Evolutionary conservation across 2,888 invertebrate genomes (phyloP), one percentile per base, ranked within the genome.

Genomic region (Dryococelus australis): DNA sequence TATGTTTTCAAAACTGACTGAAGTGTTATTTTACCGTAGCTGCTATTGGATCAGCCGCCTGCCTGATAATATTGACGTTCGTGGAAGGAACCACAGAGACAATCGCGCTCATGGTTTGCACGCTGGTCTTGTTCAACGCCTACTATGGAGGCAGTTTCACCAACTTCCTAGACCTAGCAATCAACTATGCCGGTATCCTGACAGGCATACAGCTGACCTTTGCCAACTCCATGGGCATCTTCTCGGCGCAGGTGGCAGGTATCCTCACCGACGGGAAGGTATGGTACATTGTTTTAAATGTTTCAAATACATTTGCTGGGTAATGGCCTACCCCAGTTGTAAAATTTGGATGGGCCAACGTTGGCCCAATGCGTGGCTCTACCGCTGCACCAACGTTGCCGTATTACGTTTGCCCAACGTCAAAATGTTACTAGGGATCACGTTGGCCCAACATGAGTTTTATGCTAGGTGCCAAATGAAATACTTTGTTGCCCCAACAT

Each of bases 121-220:
- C 16, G 13, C 65, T 65, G 65, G n/a, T 65, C 24, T n/a, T 65
- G 65, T 65, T 65, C 65, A 65, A 65, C 65, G 65, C 81, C 26
- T 85, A 85, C 43, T 85, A 85, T 65, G 87, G 87, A 27, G 92
- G 91, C n/a, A 91, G 90, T 88, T 90, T 90, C 24, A 89, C 91
- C 85, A 91, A 91, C 88, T 91, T 91, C 87, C 90, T 92, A 24
- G 92, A 92, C 86, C 91, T 92, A 86, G 91, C 92, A 0, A 90
- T 91, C 12, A 91, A 92, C 87, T 91, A 90, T 89, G 91, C 92
- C n/a, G 92, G 91, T 0, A 90, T 90, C 28, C 88, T 92, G 13
- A 91, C 91, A 90, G 92, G 92, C 28, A 90, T 92, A 27, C 91
- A 91, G 16, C 92, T 91, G 87, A 90, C 90, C 8, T 86, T 91